Evolutionary conservation across 1,140 invertebrate genomes (phyloP), one percentile per base, ranked within the genome.

Genomic region (Asbolus verrucosus): DNA sequence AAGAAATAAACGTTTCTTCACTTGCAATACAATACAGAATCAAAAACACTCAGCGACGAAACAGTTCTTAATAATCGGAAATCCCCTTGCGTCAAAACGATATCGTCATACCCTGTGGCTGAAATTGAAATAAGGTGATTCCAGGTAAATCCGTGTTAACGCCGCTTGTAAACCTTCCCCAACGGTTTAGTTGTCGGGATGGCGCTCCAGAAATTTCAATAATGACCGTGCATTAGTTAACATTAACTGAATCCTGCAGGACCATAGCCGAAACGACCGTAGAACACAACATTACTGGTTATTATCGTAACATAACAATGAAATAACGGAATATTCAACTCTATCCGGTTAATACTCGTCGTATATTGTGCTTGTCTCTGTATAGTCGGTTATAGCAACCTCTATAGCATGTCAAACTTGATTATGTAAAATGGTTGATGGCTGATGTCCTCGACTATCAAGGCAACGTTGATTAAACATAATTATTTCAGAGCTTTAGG

Each of bases 221-320:
- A 71, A 71, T 68, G 70, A 38, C 31, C 27, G 50, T 63, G 54
- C 70, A 71, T 71, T 71, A 71, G 54, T 71, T 68, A 61, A 65
- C 70, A 71, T 71, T 71, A 68, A 63, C 50, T 41, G 46, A 70
- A 69, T 69, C 67, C 67, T 69, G 54, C 31, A 69, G 67, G 67
- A 69, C 67, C 59, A 41, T 33, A 31, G 24, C 36, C 27, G 18
- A 30, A 62, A 62, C 67, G 21, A 54, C 46, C 14, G 46, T 54
- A 50, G 33, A 63, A 69, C 31, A 46, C 59, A 62, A 54, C 33
- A 21, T 62, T 50, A 69, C 59, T 54, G 24, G 67, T 18, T 69
- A 63, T 69, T 69, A 63, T 69, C 67, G 67, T 69, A 62, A 62
- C 67, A 69, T 69, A 69, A 69, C 67, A 69, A 69, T 69, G 43